A percentile compares a stretch with the other conserved stretches of the same genome.
Evolutionary conservation across 2,113 vertebrate genomes (phyloP).

Genomic region (Albula goreensis): DNA sequence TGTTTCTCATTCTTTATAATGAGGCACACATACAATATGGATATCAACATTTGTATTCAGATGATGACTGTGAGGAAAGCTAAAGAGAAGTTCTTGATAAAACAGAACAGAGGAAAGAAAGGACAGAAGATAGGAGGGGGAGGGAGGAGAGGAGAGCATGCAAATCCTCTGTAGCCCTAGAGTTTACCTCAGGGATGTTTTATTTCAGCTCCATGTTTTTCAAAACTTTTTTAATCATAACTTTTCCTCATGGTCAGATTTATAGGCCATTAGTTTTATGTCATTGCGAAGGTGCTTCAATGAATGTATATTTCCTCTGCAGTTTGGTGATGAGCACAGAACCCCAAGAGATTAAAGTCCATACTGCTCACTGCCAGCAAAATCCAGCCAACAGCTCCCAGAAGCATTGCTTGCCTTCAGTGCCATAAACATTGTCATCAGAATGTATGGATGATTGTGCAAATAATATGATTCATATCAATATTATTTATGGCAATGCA

Average conservation of each 20-base stretch:
- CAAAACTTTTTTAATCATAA: conserved; percentile 65
- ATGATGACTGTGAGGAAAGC: conserved; percentile 9
- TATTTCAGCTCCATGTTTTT: conserved; percentile 53
- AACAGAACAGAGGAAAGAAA: conserved; percentile 43
- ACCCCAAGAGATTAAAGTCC: conserved; percentile 39
- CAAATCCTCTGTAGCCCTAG: conserved; percentile 9
- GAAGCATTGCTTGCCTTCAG: not conserved
- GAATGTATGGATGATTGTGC: not conserved
- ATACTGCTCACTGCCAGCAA: conserved; percentile 23
- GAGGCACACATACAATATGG: conserved; percentile 30
- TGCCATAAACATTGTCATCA: not conserved
- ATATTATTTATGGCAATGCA: not conserved
- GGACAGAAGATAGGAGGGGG: no score
- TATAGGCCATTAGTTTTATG: conserved; percentile 62
- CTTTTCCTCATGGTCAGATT: conserved; percentile 57
- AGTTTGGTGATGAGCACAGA: conserved; percentile 25
- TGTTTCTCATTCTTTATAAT: conserved; percentile 32
- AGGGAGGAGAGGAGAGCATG: conserved; percentile 28
- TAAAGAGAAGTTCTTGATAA: conserved; percentile 38
- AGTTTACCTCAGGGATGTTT: conserved; percentile 39
- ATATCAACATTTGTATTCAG: conserved; percentile 34
- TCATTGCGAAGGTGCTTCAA: conserved; percentile 44
- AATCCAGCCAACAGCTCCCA: conserved; percentile 30
- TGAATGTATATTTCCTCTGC: conserved; percentile 43
- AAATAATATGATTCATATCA: not conserved